Conservation (phyloP, 2,113 vertebrate species). For the Eublepharis macularius region DNA sequence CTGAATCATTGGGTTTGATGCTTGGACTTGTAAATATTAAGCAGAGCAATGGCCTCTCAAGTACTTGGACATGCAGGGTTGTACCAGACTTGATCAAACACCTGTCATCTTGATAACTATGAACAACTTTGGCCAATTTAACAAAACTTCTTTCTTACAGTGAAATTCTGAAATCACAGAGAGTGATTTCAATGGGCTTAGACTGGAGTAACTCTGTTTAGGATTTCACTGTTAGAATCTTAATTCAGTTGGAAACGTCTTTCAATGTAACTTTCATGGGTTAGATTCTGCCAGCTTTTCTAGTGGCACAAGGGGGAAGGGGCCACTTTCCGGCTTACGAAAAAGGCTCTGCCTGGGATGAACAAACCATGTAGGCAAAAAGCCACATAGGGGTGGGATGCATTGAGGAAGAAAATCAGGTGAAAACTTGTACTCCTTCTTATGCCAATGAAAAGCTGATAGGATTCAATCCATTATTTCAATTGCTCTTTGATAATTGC, state of each 20-base stretch:
- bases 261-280: background rate
- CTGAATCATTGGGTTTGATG: background rate
- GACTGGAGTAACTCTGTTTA: no score
- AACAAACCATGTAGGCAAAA: no score
- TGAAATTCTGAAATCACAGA: no score
- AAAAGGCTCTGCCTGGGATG: no score
- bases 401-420: no score
- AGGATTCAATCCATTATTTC: background rate
- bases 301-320: no score
- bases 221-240: background rate
- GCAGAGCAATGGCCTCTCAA: background rate
- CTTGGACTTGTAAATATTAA: background rate
- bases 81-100: background rate
- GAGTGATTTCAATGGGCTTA: no score
- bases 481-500: background rate
- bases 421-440: no score
- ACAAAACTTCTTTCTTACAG: background rate
- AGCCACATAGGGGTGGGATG: no score
- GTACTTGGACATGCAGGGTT: background rate
- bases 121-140: background rate
- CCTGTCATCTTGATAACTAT: background rate
- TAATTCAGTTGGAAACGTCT: background rate
- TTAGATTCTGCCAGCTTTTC: no score
- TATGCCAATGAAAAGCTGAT: no score
- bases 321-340: no score